phyloP scores from a whole-genome alignment of 2,797 vertebrate genomes.

The Potorous gilbertii region DNA sequence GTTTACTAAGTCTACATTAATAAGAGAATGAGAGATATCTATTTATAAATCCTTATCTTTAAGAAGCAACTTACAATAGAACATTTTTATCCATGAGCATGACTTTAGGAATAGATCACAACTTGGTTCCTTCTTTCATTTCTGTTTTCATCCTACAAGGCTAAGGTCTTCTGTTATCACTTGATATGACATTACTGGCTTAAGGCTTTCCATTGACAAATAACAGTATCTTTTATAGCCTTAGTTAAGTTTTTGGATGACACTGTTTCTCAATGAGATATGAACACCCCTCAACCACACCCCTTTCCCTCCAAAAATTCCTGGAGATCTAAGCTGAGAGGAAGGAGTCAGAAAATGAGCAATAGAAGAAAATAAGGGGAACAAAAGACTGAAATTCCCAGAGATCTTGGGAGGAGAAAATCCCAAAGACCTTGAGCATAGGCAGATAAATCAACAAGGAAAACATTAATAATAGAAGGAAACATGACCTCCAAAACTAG shows the following conservation, averaged over 20 bases:
- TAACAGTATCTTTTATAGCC: too few species aligned
- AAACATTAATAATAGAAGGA: background rate
- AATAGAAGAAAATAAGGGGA: background rate
- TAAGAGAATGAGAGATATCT: background rate
- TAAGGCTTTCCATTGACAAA: too few species aligned
- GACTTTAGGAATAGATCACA: background rate
- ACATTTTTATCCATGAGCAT: background rate
- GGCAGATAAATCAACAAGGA: background rate
- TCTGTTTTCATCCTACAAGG: background rate
- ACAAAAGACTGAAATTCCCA: background rate
- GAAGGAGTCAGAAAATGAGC: background rate
- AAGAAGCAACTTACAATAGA: background rate
- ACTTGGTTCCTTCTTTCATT: background rate
- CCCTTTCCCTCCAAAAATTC: background rate
- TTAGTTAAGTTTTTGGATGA: too few species aligned
- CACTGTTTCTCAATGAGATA: too few species aligned
- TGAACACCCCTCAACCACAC: background rate
- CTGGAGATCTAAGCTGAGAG: background rate
- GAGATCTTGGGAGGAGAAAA: background rate
- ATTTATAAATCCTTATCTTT: background rate
- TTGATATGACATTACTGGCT: background rate
- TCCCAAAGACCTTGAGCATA: background rate
- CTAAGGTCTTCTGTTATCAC: background rate
- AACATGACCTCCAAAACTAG: background rate
- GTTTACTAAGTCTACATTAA: background rate